Evolutionary conservation across 1,140 invertebrate genomes (phyloP), one percentile per base, ranked within the genome.

Genomic region (Eulimnadia texana): DNA sequence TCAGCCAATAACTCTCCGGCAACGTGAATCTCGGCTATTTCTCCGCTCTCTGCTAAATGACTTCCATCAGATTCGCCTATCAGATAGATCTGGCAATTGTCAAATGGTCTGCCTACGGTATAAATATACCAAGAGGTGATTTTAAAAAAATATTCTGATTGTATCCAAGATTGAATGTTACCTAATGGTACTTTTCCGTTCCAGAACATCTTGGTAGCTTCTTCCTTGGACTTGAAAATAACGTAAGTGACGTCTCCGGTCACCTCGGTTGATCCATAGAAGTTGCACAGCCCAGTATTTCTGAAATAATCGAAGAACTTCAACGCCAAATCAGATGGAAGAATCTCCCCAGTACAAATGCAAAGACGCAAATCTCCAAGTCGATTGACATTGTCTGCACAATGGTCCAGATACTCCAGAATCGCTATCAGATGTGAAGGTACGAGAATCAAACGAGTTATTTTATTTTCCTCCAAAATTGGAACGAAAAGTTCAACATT

Each of bases 211-310:
- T 77, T 67, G 24, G 80, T 73, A 27, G 88, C 67, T 62, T 90
- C 81, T 1, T 75, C 71, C 23, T 61, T 19, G 9, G 69, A 69
- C 2, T 64, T 69, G 11, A 84, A 72, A 1, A 78, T 66, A 57
- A 82, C 78, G 66, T 79, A 87, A 0, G 85, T 86, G 2, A 89
- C 85, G 68, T 90, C 86, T 0, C 84, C 86, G 84, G 87, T 86
- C 11, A 88, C 81, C 72, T 93, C 90, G 0, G 90, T 92, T 63
- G 87, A 90, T 0, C 90, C 90, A 66, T 92, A 93, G 70, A 91
- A 91, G 68, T 93, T 93, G 53, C 83, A 86, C 9, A 92, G 69
- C 16, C 77, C 74, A 2, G 76, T 73, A 58, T 76, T 71, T 2
- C 73, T 68, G 62, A 90, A 90, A 62, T 79, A 77, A 22, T 76